phyloP scores from a whole-genome alignment of 2,797 vertebrate species.

The Monodelphis domestica region DNA sequence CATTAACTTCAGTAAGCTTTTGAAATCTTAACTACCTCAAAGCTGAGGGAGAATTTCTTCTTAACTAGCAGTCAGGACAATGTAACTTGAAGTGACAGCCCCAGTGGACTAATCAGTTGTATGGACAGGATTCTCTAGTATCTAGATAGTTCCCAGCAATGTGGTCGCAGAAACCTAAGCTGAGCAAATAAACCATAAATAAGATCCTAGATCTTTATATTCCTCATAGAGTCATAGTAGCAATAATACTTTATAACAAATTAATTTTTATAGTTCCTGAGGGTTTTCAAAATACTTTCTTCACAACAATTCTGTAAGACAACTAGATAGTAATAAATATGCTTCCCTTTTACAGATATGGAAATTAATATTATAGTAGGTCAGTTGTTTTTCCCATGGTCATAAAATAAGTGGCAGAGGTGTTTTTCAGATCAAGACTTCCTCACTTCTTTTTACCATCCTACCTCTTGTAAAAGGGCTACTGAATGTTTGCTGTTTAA shows the following conservation, averaged over 20 bases:
- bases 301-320: not conserved
- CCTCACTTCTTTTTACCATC: not conserved
- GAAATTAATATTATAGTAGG: not conserved
- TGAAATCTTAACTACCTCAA: not conserved
- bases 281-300: not conserved
- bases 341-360: not conserved
- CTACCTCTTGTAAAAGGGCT: not conserved
- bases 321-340: not conserved
- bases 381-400: not conserved
- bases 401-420: not conserved
- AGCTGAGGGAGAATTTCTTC: not conserved
- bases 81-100: not conserved
- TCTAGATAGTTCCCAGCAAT: not conserved
- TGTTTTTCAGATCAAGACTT: not conserved
- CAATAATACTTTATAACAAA: not conserved
- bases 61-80: not conserved
- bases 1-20: not conserved
- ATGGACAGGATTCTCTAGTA: not conserved
- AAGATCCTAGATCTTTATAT: not conserved
- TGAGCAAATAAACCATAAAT: not conserved
- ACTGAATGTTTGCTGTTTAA: too few species aligned
- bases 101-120: not conserved
- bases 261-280: not conserved
- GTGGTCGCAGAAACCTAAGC: not conserved
- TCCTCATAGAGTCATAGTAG: not conserved